Evolutionary conservation across 2,888 invertebrate genomes (phyloP), one percentile per base, ranked within the genome.

Genomic region (Drosophila borborema): DNA sequence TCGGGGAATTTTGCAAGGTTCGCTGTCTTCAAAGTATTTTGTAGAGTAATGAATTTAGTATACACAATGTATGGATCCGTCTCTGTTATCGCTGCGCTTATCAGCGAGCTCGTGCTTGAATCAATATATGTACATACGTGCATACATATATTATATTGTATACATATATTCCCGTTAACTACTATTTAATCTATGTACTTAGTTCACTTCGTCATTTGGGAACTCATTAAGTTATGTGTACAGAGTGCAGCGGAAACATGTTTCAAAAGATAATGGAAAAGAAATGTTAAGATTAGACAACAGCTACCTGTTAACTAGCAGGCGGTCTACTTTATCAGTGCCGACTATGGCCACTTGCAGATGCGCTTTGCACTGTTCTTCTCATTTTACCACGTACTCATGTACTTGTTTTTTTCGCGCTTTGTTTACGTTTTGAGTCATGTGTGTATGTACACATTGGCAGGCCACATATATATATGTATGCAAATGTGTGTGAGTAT

Each of bases 351-450:
- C 55, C 71, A 61, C 64, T 61, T 41, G 20, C 46, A 55, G 49
- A 59, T 63, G 76, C 60, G 28, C 28, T 64, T 61, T 71, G 18
- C 31, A 45, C 38, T 46, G 16, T 28, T 54, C 46, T 23, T 54
- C 18, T 31, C 8, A 41, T 8, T 46, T 54, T 34, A 71, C 46
- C 63, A 72, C 59, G 66, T 66, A 49, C n/a, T 6, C 45, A 45
- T 45, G 14, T 46, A 31, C 34, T 41, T 23, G 46, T 36, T 40
- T 31, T 31, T 43, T 54, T 60, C 10, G 34, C 41, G n/a, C 34
- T 61, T 77, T 77, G 77, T 77, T 77, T 80, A 77, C 59, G 31
- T 71, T 76, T 38, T 45, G 48, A 58, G 36, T 79, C 43, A 46
- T 55, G 51, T 23, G 8, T 58, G 41, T 69, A 34, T 51, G 70